Evolutionary conservation across 2,888 invertebrate species (phyloP).

Genomic region (Apamea sordens): DNA sequence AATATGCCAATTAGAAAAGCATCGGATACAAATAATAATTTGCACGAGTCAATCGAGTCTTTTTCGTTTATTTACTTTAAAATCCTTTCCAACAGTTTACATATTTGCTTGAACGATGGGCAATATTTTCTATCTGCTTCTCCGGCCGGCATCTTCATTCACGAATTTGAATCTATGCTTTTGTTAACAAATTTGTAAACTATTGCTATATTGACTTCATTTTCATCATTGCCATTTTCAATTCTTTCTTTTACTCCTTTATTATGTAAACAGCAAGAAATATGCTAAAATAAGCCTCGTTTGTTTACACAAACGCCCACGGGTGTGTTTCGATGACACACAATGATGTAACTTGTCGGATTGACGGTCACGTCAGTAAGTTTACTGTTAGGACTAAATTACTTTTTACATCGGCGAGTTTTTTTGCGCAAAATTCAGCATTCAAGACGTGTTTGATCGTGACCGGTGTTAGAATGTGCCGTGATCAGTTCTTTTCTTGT

Average conservation of each 20-base stretch:
- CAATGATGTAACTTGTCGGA: slow-evolving; percentile 60
- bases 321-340: slow-evolving; percentile 48
- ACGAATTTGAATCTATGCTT: not conserved
- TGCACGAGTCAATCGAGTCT: not conserved
- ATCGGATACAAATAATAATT: not conserved
- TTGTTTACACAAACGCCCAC: slow-evolving; percentile 34
- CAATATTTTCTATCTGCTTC: not conserved
- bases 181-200: not conserved
- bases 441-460: slow-evolving; percentile 38
- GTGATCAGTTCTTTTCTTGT: slow-evolving; percentile 15
- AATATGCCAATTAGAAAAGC: not conserved
- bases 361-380: slow-evolving; percentile 41
- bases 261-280: not conserved
- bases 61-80: not conserved
- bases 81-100: not conserved
- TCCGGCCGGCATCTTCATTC: not conserved
- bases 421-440: slow-evolving; percentile 48
- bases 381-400: slow-evolving; percentile 44
- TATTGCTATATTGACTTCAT: not conserved
- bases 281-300: slow-evolving; percentile 21
- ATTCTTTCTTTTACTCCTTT: not conserved
- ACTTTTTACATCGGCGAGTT: slow-evolving; percentile 35
- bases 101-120: not conserved
- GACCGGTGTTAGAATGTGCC: slow-evolving; percentile 15
- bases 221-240: not conserved